Evolutionary conservation across 2,797 vertebrate species (phyloP), one percentile per base, ranked within the genome.

Genomic region (Adrianichthys oophorus): DNA sequence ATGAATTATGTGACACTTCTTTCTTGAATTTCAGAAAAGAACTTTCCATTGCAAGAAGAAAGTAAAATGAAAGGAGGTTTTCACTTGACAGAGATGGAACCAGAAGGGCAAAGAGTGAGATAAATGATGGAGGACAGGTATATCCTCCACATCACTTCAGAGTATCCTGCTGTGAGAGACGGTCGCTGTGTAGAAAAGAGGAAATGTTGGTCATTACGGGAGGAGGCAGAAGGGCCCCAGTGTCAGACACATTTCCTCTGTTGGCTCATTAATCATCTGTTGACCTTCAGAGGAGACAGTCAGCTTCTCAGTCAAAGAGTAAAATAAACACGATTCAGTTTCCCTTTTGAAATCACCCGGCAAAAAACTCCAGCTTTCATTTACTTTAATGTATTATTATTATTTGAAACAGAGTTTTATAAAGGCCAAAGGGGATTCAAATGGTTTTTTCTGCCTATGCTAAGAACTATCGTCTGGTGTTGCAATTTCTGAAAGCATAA

Each of bases 121-220:
- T 26, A 37, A 26, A 41, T 14, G 65, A 49, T 50, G 62, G 62
- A 48, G 49, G 53, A 57, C 60, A 74, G 71, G 62, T 64, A 32
- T 50, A 70, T 79, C 80, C 75, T 78, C 70, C 56, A 72, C 70
- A 70, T 65, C n/a, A 49, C 68, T 29, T 51, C 67, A 12, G 52
- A 66, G 45, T 40, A 16, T 48, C 72, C 72, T 24, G 56, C 80
- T 70, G 70, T 0, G 72, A 59, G 72, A 59, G 53, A 62, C 55
- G 26, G 66, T 23, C 21, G 51, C 64, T 42, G 65, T 53, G 58
- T 17, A 78, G 80, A 78, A 72, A 74, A 79, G 72, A 82, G 74
- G 63, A 73, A 74, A 80, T 68, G 65, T 70, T 75, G 75, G 73
- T 84, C 59, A 76, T 82, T 75, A 84, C 56, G 67, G 76, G 71